Percentiles rank a stretch among this genome's conserved stretches.
Evolutionary conservation across 1,140 invertebrate genomes (phyloP).

Genomic region (Cydia fagiglandana): DNA sequence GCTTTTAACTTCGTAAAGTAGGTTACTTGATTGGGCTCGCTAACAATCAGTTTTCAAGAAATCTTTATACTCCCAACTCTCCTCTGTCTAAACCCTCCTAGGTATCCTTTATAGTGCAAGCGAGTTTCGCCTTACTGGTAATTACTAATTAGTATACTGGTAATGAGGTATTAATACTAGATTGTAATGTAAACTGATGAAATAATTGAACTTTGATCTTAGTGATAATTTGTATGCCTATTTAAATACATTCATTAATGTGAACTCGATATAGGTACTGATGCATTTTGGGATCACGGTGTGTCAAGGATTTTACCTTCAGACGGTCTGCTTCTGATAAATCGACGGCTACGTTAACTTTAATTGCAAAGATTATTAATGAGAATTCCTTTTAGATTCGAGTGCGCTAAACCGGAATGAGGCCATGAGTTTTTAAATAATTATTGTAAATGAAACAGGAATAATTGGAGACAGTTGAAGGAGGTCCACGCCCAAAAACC

Average conservation of each 20-base stretch:
- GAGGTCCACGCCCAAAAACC: no score
- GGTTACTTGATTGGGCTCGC: no score
- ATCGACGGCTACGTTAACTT: background rate
- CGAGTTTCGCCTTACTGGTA: background rate
- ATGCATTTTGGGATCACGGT: slow-evolving; percentile 10
- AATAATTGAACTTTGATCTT: slow-evolving; percentile 4
- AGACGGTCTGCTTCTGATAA: slow-evolving; percentile 7
- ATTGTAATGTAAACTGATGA: background rate
- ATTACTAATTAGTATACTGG: background rate
- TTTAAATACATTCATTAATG: slow-evolving; percentile 1
- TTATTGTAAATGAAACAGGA: no score
- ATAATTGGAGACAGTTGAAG: no score
- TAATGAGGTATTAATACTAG: background rate
- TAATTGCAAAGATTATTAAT: background rate
- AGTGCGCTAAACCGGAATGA: no score
- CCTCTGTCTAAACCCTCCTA: no score
- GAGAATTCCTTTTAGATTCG: no score
- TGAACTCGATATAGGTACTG: background rate
- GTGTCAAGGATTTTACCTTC: slow-evolving; percentile 1
- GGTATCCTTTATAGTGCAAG: background rate
- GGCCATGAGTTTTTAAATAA: no score
- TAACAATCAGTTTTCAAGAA: no score
- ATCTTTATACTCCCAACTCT: no score
- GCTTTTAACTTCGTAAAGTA: no score
- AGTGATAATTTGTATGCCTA: slow-evolving; percentile 2